Base-by-base conservation (phyloP, 2,888 invertebrate genomes). In the Thalpophila matura region DNA sequence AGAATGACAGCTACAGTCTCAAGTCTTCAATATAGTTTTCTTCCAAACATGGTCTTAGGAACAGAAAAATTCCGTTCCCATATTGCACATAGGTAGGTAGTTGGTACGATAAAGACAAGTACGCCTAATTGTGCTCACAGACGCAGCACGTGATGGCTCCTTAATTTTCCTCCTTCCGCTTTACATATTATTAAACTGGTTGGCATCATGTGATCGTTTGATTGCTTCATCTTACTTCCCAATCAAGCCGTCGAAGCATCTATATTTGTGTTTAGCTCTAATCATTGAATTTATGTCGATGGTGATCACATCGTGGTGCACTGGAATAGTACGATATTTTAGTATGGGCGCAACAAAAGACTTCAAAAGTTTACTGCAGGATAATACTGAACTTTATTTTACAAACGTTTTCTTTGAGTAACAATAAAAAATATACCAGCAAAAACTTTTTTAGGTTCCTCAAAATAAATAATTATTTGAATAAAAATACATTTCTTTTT, bases 121-220 rank as follows among this genome's bases (percentile, higher is more conserved):
- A 49, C 50, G 20, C 50, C 29, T 62, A 59, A 74, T 67, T 77
- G 54, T 55, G 38, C 56, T 50, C 29, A 20, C 35, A 43, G 20
- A 47, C 24, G 10, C n/a, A 43, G 51, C 79, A 70, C 71, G 62
- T 76, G 71, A 75, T 35, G 54, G 6, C 56, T 68, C 35, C 65
- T 70, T 66, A 74, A 74, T 62, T 62, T 70, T 40, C 56, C 59
- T 62, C 35, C 57, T 63, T 70, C 62, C 55, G 42, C 38, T 78
- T 57, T 66, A 79, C 59, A 77, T 73, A 78, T 61, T 62, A 77
- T 57, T 65, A 72, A 49, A 74, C 55, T 31, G 22, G 47, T 38
- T 58, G 29, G 7, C 62, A 37, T 69, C 74, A 78, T 64, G 64
- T 69, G 60, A 74, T 46, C 51, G 29, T 53, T 57, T 69, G 55